These are phyloP conservation scores for Fissipunctia ypsillon DNA, from an alignment of 2,888 invertebrate species.

Conservation along the genomic window DNA sequence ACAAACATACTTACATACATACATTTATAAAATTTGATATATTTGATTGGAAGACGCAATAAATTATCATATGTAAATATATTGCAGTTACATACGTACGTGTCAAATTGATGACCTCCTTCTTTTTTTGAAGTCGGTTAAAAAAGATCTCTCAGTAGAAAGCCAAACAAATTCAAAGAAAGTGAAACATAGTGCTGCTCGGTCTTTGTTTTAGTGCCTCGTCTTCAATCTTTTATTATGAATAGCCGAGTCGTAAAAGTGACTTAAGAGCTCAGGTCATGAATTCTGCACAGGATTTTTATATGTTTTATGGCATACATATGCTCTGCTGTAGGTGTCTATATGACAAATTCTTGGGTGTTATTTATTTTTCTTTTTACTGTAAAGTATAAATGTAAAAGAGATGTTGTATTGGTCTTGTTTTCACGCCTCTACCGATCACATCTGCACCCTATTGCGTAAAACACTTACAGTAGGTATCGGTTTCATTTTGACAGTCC, in stretches of 20 bases:
- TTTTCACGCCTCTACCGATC: neutral
- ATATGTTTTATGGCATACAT: slow-evolving; percentile 48
- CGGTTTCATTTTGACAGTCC: too few relatives aligned
- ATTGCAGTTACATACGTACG: too few relatives aligned
- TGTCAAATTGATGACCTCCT: too few relatives aligned
- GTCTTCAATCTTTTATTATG: slow-evolving; percentile 65
- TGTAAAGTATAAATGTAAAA: neutral
- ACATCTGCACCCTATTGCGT: too few relatives aligned
- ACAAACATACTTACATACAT: too few relatives aligned
- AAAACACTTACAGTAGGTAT: too few relatives aligned
- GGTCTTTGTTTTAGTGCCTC: slow-evolving; percentile 54
- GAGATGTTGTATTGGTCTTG: neutral
- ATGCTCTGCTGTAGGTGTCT: slow-evolving; percentile 23
- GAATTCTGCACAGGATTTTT: slow-evolving; percentile 56
- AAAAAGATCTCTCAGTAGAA: neutral
- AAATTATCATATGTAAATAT: too few relatives aligned
- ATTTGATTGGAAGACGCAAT: too few relatives aligned
- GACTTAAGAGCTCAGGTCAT: slow-evolving; percentile 59
- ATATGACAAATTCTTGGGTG: slow-evolving; percentile 28
- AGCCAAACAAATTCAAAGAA: slow-evolving; percentile 36
- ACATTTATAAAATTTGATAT: too few relatives aligned
- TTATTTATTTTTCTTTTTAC: slow-evolving; percentile 14
- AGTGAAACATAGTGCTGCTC: slow-evolving; percentile 40
- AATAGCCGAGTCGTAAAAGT: slow-evolving; percentile 63
- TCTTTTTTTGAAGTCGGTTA: too few relatives aligned